Evolutionary conservation across 2,888 invertebrate species (phyloP).

Genomic region (Steinernema scapterisci): DNA sequence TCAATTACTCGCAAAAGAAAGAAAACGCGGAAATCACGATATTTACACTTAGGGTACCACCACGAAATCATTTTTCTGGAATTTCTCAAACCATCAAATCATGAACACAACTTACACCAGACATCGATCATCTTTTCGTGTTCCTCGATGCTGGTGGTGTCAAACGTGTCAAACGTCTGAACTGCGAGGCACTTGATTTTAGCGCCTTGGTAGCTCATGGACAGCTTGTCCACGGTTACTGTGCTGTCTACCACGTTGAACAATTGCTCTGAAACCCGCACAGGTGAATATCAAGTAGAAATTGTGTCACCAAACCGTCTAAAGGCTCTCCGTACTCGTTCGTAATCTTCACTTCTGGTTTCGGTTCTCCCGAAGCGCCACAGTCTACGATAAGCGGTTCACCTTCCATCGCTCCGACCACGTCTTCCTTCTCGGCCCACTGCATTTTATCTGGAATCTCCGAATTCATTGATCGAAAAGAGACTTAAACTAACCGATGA

Average conservation of each 20-base stretch:
- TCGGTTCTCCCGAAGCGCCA: conserved; percentile 49
- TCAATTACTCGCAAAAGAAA: too few relatives aligned
- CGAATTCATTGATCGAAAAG: too few relatives aligned
- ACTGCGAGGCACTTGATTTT: conserved; percentile 38
- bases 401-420: conserved; percentile 54
- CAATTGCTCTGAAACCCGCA: conserved; percentile 39
- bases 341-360: conserved; percentile 52
- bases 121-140: conserved; percentile 54
- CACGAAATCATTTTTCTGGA: too few relatives aligned
- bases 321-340: conserved; percentile 55
- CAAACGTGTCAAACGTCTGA: conserved; percentile 34
- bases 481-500: conserved; percentile 51
- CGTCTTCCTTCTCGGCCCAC: conserved; percentile 50
- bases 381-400: conserved; percentile 62
- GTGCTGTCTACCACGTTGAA: conserved; percentile 53
- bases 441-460: conserved; percentile 48
- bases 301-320: conserved; percentile 40
- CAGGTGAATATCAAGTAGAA: conserved; percentile 13
- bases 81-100: too few relatives aligned
- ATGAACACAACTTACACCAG: conserved; percentile 46
- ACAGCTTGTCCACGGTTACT: conserved; percentile 52
- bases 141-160: conserved; percentile 37
- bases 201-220: conserved; percentile 49
- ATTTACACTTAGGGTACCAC: too few relatives aligned
- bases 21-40: too few relatives aligned